Evolutionary conservation across 2,797 vertebrate species (phyloP).

Genomic region (Numenius phaeopus): DNA sequence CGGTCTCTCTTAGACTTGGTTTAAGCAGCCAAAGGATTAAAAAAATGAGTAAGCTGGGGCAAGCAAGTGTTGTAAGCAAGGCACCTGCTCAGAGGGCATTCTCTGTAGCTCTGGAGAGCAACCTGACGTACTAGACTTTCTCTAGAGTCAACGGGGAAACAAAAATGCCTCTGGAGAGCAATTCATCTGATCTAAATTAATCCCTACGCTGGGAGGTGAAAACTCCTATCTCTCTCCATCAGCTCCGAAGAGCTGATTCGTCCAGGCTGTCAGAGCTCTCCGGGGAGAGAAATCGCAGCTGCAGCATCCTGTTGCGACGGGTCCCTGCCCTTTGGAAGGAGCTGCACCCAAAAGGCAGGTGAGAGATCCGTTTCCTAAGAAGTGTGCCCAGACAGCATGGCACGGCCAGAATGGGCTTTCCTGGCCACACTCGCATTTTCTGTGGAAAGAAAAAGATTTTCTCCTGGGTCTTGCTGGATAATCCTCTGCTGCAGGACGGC

Average conservation of each 20-base stretch:
- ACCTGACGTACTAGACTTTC: not conserved
- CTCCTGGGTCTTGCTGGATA: not conserved
- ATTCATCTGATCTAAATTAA: not conserved
- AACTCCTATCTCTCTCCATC: accelerated
- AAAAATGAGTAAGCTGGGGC: not conserved
- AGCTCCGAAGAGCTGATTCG: not conserved
- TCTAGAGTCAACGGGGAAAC: not conserved
- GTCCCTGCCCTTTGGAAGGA: not conserved
- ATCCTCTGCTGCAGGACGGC: not conserved
- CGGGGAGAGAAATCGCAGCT: not conserved
- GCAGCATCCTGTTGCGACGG: not conserved
- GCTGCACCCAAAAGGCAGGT: not conserved
- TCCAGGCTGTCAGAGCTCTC: not conserved
- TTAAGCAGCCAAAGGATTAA: not conserved
- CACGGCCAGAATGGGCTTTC: not conserved
- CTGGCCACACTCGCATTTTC: not conserved
- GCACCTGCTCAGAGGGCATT: not conserved
- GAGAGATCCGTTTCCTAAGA: not conserved
- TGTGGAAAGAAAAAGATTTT: not conserved
- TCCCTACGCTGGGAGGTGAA: too few relatives aligned
- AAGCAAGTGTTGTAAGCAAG: not conserved
- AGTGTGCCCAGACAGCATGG: accelerated
- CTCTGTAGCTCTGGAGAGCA: not conserved
- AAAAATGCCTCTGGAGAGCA: not conserved
- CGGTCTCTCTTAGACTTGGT: not conserved